phyloP scores from a whole-genome alignment of 2,888 invertebrate species.

The Oxystoma pomonae region DNA sequence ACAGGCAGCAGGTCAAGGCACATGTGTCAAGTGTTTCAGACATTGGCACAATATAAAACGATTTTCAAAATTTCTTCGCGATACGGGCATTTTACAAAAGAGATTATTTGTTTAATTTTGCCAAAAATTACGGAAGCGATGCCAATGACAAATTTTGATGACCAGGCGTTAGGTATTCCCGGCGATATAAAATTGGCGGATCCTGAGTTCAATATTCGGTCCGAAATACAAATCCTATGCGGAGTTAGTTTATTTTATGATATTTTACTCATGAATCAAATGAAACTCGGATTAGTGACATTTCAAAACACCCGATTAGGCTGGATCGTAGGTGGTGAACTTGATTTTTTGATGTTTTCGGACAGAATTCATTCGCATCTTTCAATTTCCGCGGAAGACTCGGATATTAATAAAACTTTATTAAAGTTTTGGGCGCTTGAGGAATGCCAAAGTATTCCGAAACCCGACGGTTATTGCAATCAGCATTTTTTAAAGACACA shows the following conservation, averaged over 20 bases:
- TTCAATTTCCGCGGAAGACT: constrained; percentile 1
- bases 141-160: constrained; percentile 8
- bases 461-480: constrained; percentile 24
- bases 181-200: constrained; percentile 16
- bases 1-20: no score
- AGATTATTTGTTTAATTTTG: constrained; percentile 16
- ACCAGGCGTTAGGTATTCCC: constrained; percentile 12
- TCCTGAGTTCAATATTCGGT: constrained; percentile 12
- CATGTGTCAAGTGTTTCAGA: no score
- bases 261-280: constrained; percentile 13
- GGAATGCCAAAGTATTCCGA: neutral
- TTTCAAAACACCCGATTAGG: constrained; percentile 22
- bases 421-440: constrained; percentile 5
- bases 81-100: neutral
- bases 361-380: neutral
- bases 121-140: constrained; percentile 12
- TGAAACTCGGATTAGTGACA: constrained; percentile 15
- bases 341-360: constrained; percentile 13
- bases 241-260: constrained; percentile 19
- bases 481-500: constrained; percentile 17
- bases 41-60: neutral
- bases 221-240: constrained; percentile 17
- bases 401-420: constrained; percentile 5
- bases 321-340: constrained; percentile 20
- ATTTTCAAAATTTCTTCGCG: constrained; percentile 11